These are phyloP conservation scores for Trichacis sp. DNA, from an alignment of 2,888 invertebrate genomes.

Conservation along the genomic window DNA sequence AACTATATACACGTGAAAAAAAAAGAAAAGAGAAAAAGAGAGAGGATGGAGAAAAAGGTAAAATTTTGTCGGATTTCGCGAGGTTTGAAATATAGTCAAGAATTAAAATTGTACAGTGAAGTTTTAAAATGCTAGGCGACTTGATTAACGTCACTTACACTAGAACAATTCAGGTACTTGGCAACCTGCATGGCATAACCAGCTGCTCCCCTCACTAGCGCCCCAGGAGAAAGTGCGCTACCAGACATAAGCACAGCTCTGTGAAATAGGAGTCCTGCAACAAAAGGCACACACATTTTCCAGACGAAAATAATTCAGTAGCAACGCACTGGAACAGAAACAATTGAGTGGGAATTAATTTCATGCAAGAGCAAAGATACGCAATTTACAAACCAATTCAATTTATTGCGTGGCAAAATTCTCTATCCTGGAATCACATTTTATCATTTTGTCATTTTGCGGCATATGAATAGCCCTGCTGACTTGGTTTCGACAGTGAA, in stretches of 20 bases:
- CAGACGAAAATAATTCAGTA: not conserved
- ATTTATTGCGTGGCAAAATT: no score
- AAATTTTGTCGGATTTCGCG: not conserved
- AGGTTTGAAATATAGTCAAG: not conserved
- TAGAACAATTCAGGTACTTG: slow-evolving; percentile 87
- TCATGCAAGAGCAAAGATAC: not conserved
- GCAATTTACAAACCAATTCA: no score
- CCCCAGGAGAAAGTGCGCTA: slow-evolving; percentile 91
- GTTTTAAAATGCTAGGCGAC: slow-evolving; percentile 17
- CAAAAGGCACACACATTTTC: slow-evolving; percentile 38
- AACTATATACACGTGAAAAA: no score
- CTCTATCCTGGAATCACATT: no score
- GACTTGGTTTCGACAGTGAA: no score
- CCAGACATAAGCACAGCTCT: slow-evolving; percentile 92
- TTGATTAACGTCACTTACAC: slow-evolving; percentile 67
- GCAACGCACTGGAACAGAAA: not conserved
- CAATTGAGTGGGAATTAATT: not conserved
- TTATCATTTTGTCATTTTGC: no score
- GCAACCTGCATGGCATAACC: slow-evolving; percentile 88
- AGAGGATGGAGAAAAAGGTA: slow-evolving; percentile 1
- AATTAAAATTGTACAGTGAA: slow-evolving; percentile 1
- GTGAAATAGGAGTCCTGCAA: slow-evolving; percentile 88
- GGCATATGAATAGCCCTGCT: no score
- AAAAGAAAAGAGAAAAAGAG: not conserved
- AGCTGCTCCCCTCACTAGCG: slow-evolving; percentile 71